Conservation (phyloP, 1,140 invertebrate species). For the Chlorops oryzae region DNA sequence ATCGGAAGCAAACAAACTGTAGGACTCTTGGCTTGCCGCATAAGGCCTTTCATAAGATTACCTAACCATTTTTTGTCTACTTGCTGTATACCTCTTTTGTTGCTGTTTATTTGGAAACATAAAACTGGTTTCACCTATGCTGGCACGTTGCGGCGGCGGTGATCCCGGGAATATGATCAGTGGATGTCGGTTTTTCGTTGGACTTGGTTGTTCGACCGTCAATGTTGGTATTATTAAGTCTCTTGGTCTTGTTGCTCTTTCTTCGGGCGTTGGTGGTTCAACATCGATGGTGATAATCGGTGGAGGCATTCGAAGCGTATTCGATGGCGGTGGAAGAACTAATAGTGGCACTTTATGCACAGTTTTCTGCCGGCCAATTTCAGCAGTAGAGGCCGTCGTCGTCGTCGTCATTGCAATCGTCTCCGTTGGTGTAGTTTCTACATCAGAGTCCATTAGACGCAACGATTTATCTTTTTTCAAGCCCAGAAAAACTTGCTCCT, state of each 20-base stretch:
- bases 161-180: constrained; percentile 51
- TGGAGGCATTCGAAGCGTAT: constrained; percentile 7
- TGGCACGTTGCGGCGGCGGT: constrained; percentile 56
- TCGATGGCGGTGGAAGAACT: neutral
- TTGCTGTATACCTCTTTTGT: constrained; percentile 32
- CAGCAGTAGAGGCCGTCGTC: constrained; percentile 15
- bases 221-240: constrained; percentile 57
- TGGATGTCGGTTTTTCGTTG: constrained; percentile 47
- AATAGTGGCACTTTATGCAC: constrained; percentile 3
- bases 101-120: constrained; percentile 44
- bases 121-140: constrained; percentile 44
- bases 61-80: too few relatives aligned
- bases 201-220: constrained; percentile 57
- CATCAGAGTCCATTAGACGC: constrained; percentile 15
- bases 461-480: constrained; percentile 14
- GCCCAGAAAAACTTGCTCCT: constrained; percentile 14
- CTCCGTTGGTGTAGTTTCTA: constrained; percentile 16
- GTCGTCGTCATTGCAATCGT: too few relatives aligned
- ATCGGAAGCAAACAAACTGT: too few relatives aligned
- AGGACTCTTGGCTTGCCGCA: too few relatives aligned
- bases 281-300: constrained; percentile 21
- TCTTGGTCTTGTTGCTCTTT: constrained; percentile 25
- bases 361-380: neutral
- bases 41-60: too few relatives aligned
- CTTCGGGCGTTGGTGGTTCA: constrained; percentile 48